Base-by-base conservation (phyloP, 2,113 vertebrate species). In the Entomyzon cyanotis region DNA sequence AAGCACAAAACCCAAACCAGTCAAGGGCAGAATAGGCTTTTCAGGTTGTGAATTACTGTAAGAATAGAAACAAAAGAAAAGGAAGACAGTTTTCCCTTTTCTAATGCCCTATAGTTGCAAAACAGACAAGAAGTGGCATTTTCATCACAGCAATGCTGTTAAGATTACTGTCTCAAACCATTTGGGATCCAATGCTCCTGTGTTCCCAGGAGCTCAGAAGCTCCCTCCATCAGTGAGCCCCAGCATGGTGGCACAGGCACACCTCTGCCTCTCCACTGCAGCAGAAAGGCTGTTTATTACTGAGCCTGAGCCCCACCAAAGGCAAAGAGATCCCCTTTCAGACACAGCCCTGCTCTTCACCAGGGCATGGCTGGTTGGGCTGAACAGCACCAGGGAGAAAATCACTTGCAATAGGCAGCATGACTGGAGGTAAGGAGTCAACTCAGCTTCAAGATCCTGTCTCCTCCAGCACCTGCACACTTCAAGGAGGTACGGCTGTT, bases 41-140 rank as follows among this genome's bases (percentile, higher is more conserved):
- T 91, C 75, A 91, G 55, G 35, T 19, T 80, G 30, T 77, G 35
- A 95, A 87, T 82, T 52, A 73, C 27, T 46, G 15, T 41, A 84
- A 78, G 56, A 86, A 75, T 15, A 70, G 71, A 64, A 94, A 56
- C 53, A 79, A 90, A 93, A 90, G 24, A n/a, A 31, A 93, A 63
- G 16, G 94, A 93, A 89, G 42, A 35, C 90, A 47, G 77, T 55
- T 89, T 89, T 69, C 59, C 78, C 33, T 59, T 82, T 87, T 73
- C 65, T 42, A 83, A 79, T 64, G 49, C 49, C 46, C 46, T 69
- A 42, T 31, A 58, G 37, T 23, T 80, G 69, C 1, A 6, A 83
- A 94, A 33, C 44, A 85, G 52, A 76, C 28, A 71, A 75, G 44
- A 75, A 79, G 16, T 16, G 28, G 33, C 41, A 92, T 71, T 92